These are phyloP conservation scores for Phyllotreta striolata DNA, from an alignment of 2,888 invertebrate species.

Conservation along the genomic window DNA sequence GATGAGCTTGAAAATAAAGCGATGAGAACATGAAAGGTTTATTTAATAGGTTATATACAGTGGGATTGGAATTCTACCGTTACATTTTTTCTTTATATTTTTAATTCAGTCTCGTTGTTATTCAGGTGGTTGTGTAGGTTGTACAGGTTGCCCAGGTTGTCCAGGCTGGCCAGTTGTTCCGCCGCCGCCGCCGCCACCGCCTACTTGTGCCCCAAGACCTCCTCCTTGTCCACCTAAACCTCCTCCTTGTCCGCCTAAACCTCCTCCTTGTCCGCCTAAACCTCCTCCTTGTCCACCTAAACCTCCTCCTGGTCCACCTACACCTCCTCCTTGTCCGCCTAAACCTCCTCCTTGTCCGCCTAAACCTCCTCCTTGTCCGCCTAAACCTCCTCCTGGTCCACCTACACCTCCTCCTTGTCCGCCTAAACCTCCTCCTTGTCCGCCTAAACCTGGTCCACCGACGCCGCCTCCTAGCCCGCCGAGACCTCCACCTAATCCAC, in stretches of 20 bases:
- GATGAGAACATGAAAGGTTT: too few species aligned
- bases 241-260: background rate
- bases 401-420: constrained; percentile 7
- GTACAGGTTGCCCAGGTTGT: constrained; percentile 13
- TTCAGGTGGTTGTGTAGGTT: background rate
- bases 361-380: constrained; percentile 14
- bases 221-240: constrained; percentile 18
- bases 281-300: constrained; percentile 8
- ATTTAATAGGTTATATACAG: too few species aligned
- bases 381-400: constrained; percentile 11
- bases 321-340: background rate
- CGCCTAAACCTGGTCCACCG: constrained; percentile 1
- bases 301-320: constrained; percentile 20
- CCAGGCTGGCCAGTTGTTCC: background rate
- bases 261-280: constrained; percentile 11
- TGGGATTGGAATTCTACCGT: too few species aligned
- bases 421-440: background rate
- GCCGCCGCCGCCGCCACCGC: constrained; percentile 16
- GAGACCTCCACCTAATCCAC: background rate
- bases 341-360: constrained; percentile 11
- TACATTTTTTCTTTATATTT: too few species aligned
- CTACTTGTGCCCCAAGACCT: constrained; percentile 2
- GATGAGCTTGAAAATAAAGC: too few species aligned
- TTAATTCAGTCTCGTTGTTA: too few species aligned
- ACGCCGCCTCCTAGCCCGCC: background rate